A percentile compares a stretch with the other conserved stretches of the same genome.
Conservation (phyloP, 2,888 invertebrate genomes). For the Megamerina dolium region DNA sequence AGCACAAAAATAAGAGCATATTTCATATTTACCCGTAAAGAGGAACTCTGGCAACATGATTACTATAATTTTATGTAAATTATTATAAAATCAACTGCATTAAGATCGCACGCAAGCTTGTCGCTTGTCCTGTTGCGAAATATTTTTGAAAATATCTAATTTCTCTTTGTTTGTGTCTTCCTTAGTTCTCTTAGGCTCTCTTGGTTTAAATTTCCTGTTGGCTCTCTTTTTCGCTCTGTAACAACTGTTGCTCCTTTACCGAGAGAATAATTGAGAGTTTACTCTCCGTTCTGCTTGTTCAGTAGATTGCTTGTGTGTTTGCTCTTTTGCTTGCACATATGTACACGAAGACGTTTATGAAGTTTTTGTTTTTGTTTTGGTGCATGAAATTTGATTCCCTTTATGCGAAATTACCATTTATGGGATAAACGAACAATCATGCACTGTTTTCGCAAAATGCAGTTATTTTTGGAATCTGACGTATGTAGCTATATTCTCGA, state of each 20-base stretch:
- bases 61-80: background rate
- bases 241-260: no score
- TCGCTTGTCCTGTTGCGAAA: no score
- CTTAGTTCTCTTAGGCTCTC: no score
- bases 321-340: background rate
- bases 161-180: no score
- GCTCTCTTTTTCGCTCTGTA: no score
- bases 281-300: background rate
- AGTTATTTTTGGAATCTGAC: no score
- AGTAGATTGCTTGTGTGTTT: background rate
- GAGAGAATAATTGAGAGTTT: no score
- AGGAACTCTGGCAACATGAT: conserved; percentile 33
- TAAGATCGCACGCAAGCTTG: no score
- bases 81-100: no score
- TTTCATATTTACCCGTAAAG: conserved; percentile 27
- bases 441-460: background rate
- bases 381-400: conserved; percentile 46
- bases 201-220: no score
- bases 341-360: background rate
- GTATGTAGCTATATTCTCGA: no score
- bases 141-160: no score
- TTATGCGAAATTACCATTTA: conserved; percentile 39
- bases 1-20: background rate
- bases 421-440: conserved; percentile 19
- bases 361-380: conserved; percentile 23